phyloP scores from a whole-genome alignment of 2,113 vertebrate genomes.

The Laticauda laticaudata region DNA sequence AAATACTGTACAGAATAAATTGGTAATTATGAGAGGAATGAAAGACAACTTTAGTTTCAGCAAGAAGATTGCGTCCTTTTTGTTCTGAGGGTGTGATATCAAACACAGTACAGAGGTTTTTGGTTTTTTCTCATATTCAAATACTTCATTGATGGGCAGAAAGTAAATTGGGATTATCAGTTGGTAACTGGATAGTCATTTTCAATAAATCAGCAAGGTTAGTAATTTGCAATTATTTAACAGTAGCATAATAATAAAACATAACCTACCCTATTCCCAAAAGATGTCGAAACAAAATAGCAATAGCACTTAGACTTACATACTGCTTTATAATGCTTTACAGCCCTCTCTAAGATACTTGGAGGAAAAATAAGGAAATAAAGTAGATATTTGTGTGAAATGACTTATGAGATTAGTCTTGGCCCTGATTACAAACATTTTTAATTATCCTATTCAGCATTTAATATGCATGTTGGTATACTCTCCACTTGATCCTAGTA shows the following conservation, averaged over 20 bases:
- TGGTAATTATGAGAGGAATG: not conserved
- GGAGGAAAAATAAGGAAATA: not conserved
- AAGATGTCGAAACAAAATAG: not conserved
- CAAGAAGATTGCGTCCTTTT: not conserved
- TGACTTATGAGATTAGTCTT: not conserved
- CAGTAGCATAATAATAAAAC: not conserved
- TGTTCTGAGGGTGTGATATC: not conserved
- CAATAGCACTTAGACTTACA: too few species aligned
- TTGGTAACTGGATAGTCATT: not conserved
- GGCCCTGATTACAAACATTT: not conserved
- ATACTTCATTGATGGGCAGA: not conserved
- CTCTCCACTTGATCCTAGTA: not conserved
- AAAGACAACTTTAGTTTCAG: not conserved
- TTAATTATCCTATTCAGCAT: not conserved
- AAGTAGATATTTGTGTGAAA: not conserved
- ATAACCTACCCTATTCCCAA: not conserved
- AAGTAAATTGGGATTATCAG: not conserved
- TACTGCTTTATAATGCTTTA: too few species aligned
- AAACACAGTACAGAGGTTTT: not conserved
- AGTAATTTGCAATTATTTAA: not conserved
- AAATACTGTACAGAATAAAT: not conserved
- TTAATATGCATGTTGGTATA: not conserved
- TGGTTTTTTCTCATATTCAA: not conserved
- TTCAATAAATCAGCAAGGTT: not conserved
- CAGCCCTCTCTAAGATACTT: not conserved